Evolutionary conservation across 2,888 invertebrate genomes (phyloP), one percentile per base, ranked within the genome.

Genomic region (Caenorhabditis becei): DNA sequence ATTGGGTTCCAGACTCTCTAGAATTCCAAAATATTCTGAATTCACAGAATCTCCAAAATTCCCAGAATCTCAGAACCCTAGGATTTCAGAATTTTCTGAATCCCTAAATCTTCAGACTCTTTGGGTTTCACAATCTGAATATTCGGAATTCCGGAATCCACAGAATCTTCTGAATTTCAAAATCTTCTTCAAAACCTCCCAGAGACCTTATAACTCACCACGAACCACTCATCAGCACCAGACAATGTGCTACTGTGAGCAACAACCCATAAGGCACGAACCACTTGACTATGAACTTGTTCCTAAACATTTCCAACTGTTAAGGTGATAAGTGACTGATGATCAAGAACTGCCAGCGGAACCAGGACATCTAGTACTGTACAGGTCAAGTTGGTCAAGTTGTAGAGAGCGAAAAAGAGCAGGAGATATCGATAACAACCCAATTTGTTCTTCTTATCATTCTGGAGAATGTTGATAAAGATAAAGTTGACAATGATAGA

Each of bases 341-440:
- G 32, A 20, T 26, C 49, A 16, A 47, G 24, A 24, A 66, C 63
- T 8, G 47, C 56, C 63, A 59, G 24, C n/a, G 78, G 72, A 8
- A 67, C 28, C 18, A 79, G 8, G 16, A 62, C 26, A 47, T 79
- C 78, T 26, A 41, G 47, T 3, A 44, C 5, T 10, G 78, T 66
- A 44, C 63, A 51, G 5, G 18, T 0, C 49, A 70, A 37, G 14
- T 77, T 63, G 5, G 18, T 0, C 49, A 70, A 37, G 14, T 77
- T 63, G 65, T 63, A 71, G 7, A 71, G 14, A 1, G 71, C 71
- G 23, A 62, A 71, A 41, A 62, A 71, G 1, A 71, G 14, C 1
- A 71, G 37, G 10, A 71, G 54, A 53, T 62, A 62, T 3, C 71
- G 53, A 44, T 71, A 71, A 16, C 44, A 28, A 4, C 71, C 71